Evolutionary conservation across 2,113 vertebrate species (phyloP).

Genomic region (Forbesichthys papilliferus): DNA sequence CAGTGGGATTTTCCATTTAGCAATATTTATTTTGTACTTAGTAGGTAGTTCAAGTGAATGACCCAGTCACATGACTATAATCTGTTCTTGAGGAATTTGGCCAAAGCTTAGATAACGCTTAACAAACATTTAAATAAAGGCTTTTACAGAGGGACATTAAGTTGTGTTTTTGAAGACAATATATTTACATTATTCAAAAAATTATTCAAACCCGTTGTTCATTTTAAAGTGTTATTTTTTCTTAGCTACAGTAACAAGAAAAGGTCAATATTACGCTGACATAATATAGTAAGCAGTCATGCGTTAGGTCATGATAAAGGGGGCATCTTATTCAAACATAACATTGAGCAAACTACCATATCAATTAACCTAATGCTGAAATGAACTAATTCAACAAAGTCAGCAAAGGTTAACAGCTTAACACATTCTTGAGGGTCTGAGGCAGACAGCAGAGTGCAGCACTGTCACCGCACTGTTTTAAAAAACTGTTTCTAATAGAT

Average conservation of each 20-base stretch:
- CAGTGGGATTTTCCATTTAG: no score
- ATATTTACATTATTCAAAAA: no score
- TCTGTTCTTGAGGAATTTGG: no score
- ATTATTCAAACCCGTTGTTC: no score
- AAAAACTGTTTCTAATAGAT: constrained; percentile 8
- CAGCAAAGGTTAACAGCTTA: constrained; percentile 1
- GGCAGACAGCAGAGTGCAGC: not conserved
- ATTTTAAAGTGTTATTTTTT: no score
- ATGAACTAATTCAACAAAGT: constrained; percentile 11
- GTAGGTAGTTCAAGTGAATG: no score
- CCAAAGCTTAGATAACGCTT: no score
- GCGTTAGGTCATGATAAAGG: not conserved
- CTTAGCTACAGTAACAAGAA: not conserved
- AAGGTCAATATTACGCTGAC: not conserved
- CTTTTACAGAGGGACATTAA: no score
- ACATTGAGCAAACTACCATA: not conserved
- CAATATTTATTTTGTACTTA: no score
- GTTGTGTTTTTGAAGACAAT: no score
- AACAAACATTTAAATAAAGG: no score
- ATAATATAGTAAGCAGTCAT: not conserved
- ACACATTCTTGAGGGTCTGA: not conserved
- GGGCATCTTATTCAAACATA: constrained; percentile 8
- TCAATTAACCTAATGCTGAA: not conserved
- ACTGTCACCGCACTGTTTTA: not conserved
- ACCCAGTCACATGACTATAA: no score